phyloP scores from a whole-genome alignment of 2,113 vertebrate genomes.

The Cyanistes caeruleus region DNA sequence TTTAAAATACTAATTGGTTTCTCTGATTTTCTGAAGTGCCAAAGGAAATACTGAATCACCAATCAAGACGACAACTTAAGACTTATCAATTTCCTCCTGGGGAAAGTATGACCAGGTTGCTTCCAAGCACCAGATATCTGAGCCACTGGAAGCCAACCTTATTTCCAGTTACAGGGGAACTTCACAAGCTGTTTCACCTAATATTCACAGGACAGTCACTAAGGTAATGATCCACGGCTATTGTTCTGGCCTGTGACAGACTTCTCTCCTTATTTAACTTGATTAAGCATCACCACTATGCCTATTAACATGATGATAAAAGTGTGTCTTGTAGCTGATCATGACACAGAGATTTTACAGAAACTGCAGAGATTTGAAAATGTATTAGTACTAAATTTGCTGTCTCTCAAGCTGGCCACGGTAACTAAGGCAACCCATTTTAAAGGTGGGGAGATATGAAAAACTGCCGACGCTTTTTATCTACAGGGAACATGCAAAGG shows the following conservation, averaged over 20 bases:
- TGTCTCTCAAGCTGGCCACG: slow-evolving; percentile 33
- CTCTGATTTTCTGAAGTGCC: background rate
- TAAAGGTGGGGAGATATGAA: slow-evolving; percentile 34
- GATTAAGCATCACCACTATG: background rate
- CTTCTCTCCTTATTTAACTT: background rate
- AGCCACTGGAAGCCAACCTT: background rate
- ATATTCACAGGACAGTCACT: background rate
- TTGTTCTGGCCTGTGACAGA: background rate
- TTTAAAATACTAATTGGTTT: background rate
- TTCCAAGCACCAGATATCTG: background rate
- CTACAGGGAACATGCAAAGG: background rate
- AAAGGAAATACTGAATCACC: background rate
- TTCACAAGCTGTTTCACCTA: background rate
- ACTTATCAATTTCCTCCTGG: background rate
- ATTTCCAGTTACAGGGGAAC: background rate
- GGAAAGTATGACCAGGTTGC: background rate
- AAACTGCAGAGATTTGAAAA: slow-evolving; percentile 35
- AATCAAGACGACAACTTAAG: background rate
- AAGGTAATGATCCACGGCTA: background rate
- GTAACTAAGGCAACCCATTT: slow-evolving; percentile 62
- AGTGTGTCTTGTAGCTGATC: background rate
- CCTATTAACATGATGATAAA: background rate
- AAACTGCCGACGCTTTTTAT: slow-evolving; percentile 39
- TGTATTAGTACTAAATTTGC: slow-evolving; percentile 48
- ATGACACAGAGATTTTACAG: background rate